phyloP scores from a whole-genome alignment of 2,888 invertebrate genomes.

The Brachylomia viminalis region DNA sequence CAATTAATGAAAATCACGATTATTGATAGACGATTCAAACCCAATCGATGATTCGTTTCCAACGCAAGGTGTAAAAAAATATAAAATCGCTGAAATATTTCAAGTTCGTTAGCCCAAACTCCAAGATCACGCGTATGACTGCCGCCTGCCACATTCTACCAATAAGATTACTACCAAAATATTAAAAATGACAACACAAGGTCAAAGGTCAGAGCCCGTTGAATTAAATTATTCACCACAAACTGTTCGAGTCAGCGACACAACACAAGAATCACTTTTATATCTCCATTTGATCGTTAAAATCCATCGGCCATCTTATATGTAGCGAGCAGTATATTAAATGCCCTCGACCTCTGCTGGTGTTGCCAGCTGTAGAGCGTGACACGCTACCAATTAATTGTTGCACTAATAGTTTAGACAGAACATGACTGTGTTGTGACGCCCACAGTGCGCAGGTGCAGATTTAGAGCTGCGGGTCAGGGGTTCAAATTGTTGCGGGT shows the following conservation, averaged over 20 bases:
- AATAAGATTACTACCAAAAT: slow-evolving; percentile 37
- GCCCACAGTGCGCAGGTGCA: slow-evolving; percentile 42
- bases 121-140: background rate
- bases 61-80: background rate
- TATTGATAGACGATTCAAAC: background rate
- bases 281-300: slow-evolving; percentile 63
- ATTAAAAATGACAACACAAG: slow-evolving; percentile 45
- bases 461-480: slow-evolving; percentile 54
- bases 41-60: background rate
- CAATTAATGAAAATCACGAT: background rate
- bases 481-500: slow-evolving; percentile 49
- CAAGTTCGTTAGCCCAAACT: slow-evolving; percentile 18
- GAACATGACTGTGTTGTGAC: slow-evolving; percentile 45
- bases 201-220: slow-evolving; percentile 46
- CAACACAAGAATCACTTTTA: slow-evolving; percentile 50
- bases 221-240: slow-evolving; percentile 58
- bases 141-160: slow-evolving; percentile 28
- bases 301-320: slow-evolving; percentile 34
- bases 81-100: slow-evolving; percentile 11
- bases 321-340: slow-evolving; percentile 39
- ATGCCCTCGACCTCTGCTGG: slow-evolving; percentile 40
- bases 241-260: slow-evolving; percentile 17
- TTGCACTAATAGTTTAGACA: slow-evolving; percentile 49
- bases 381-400: slow-evolving; percentile 62
- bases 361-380: slow-evolving; percentile 38